phyloP scores from a whole-genome alignment of 2,888 invertebrate genomes.

The Myopa tessellatipennis region DNA sequence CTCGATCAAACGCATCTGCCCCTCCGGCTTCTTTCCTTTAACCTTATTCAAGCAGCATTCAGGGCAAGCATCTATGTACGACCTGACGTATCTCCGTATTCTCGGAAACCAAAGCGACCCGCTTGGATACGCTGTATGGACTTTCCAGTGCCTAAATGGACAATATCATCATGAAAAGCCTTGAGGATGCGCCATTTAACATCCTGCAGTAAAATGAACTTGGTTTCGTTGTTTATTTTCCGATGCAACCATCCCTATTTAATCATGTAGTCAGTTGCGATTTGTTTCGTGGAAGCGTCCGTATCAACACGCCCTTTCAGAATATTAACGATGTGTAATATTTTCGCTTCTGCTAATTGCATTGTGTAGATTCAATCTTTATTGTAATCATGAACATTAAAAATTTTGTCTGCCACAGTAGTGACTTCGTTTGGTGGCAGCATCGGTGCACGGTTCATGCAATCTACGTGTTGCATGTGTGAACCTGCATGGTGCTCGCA shows the following conservation, averaged over 20 bases:
- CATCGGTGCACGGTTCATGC: slow-evolving; percentile 16
- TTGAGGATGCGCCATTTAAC: slow-evolving; percentile 46
- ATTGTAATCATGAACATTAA: background rate
- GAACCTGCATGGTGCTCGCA: background rate
- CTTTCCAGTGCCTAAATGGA: slow-evolving; percentile 47
- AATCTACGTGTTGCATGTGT: slow-evolving; percentile 26
- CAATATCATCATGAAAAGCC: slow-evolving; percentile 46
- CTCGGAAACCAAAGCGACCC: slow-evolving; percentile 42
- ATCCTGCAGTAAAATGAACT: slow-evolving; percentile 44
- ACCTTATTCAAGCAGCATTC: too few relatives aligned
- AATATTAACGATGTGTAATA: background rate
- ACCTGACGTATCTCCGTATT: slow-evolving; percentile 46
- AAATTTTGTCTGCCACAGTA: slow-evolving; percentile 16
- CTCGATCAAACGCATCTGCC: slow-evolving; percentile 42
- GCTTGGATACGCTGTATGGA: slow-evolving; percentile 43
- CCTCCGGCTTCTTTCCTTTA: slow-evolving; percentile 41
- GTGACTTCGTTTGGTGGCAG: background rate
- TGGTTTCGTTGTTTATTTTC: slow-evolving; percentile 27
- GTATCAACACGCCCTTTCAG: background rate
- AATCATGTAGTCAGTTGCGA: slow-evolving; percentile 34
- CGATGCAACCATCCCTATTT: slow-evolving; percentile 33
- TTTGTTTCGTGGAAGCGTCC: background rate
- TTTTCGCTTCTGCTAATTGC: slow-evolving; percentile 26
- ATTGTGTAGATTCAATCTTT: slow-evolving; percentile 30
- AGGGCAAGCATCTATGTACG: slow-evolving; percentile 39